phyloP scores from a whole-genome alignment of 2,797 vertebrate genomes.

The Sebastolobus alascanus region DNA sequence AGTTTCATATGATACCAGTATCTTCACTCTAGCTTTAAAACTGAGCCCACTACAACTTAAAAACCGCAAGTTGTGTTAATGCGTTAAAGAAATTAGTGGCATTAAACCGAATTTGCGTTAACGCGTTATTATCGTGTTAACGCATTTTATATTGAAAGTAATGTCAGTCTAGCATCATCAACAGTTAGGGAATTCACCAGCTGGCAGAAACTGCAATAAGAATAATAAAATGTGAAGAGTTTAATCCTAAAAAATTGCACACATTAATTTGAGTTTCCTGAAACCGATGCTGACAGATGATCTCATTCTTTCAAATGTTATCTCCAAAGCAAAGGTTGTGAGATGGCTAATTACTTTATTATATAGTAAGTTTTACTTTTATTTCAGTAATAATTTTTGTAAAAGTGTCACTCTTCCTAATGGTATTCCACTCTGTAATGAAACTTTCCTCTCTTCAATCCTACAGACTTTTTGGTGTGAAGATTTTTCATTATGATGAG shows the following conservation, averaged over 20 bases:
- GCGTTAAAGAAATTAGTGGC: too few relatives aligned
- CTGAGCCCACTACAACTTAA: too few relatives aligned
- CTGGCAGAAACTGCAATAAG: slow-evolving; percentile 16
- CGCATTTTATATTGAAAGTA: slow-evolving; percentile 8
- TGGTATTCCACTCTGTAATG: slow-evolving; percentile 53
- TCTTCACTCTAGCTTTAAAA: too few relatives aligned
- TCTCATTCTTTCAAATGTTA: slow-evolving; percentile 35
- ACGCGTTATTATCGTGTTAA: too few relatives aligned
- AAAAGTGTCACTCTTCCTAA: slow-evolving; percentile 48
- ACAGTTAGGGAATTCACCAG: slow-evolving; percentile 10
- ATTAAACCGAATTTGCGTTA: too few relatives aligned
- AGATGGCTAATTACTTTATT: slow-evolving; percentile 42
- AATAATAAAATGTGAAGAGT: not conserved
- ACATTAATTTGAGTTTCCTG: slow-evolving; percentile 24
- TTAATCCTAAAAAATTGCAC: not conserved
- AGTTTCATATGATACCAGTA: too few relatives aligned
- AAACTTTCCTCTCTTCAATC: slow-evolving; percentile 60
- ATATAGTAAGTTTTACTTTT: slow-evolving; percentile 39
- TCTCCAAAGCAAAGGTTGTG: slow-evolving; percentile 31
- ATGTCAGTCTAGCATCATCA: slow-evolving; percentile 7
- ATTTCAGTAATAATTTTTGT: slow-evolving; percentile 38
- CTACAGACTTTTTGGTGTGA: slow-evolving; percentile 55
- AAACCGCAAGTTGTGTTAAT: too few relatives aligned
- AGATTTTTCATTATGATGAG: slow-evolving; percentile 77
- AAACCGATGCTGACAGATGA: slow-evolving; percentile 37